Conservation (phyloP, 2,113 vertebrate genomes). For the Chaetorhynchus papuensis region DNA sequence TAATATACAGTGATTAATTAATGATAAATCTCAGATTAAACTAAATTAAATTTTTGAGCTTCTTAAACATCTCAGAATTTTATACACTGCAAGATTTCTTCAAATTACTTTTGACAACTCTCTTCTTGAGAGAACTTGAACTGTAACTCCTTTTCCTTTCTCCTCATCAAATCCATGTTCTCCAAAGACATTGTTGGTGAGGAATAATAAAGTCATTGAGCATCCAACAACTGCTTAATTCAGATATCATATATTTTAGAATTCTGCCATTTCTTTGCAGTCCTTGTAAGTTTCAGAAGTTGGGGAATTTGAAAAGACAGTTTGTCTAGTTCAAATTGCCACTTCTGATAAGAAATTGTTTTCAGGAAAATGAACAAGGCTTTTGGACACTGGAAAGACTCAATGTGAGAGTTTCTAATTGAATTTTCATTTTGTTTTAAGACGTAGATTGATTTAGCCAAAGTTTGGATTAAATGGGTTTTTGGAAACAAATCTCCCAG, state of each 20-base stretch:
- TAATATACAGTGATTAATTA: neutral
- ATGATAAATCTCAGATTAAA: neutral
- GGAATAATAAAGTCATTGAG: neutral
- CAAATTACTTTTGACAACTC: neutral
- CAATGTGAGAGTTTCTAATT: neutral
- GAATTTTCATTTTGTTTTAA: neutral
- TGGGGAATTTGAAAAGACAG: neutral
- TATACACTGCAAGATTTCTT: neutral
- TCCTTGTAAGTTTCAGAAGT: neutral
- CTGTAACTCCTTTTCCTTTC: neutral
- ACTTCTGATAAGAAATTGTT: neutral
- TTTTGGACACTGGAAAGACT: neutral
- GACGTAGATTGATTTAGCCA: neutral
- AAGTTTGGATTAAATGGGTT: neutral
- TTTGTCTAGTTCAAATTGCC: neutral
- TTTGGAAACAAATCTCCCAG: neutral
- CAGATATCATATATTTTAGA: neutral
- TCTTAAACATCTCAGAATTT: neutral
- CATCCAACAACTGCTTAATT: neutral
- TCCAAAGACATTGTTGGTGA: neutral
- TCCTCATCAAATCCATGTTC: neutral
- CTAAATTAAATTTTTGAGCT: neutral
- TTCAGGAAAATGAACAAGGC: neutral
- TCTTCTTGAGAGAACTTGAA: neutral
- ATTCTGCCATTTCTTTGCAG: neutral